Evolutionary conservation across 2,888 invertebrate genomes (phyloP).

Genomic region (Drosophila subsilvestris): DNA sequence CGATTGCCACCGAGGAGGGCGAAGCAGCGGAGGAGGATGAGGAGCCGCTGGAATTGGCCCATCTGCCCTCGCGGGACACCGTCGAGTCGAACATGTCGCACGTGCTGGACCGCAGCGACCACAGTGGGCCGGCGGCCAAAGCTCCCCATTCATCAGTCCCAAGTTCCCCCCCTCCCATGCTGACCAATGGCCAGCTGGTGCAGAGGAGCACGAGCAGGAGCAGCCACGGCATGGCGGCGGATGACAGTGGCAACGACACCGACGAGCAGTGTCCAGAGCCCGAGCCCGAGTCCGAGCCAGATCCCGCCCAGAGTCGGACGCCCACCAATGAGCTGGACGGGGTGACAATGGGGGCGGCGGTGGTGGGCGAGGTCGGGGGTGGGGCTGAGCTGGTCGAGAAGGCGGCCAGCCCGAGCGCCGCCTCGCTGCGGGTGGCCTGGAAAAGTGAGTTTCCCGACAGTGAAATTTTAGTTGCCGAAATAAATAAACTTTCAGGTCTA

Average conservation of each 20-base stretch:
- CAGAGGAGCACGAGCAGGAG: not conserved
- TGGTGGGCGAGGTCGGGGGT: slow-evolving; percentile 24
- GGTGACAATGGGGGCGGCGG: not conserved
- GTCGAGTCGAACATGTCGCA: slow-evolving; percentile 89
- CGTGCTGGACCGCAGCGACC: slow-evolving; percentile 81
- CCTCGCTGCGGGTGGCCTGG: slow-evolving; percentile 92
- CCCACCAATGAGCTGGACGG: slow-evolving; percentile 40
- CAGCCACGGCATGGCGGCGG: slow-evolving; percentile 46
- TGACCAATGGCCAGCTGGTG: slow-evolving; percentile 44
- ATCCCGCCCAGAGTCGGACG: slow-evolving; percentile 44
- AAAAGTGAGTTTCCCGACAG: slow-evolving; percentile 91
- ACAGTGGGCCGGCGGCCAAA: slow-evolving; percentile 53
- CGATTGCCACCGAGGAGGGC: slow-evolving; percentile 87
- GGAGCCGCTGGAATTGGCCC: slow-evolving; percentile 88
- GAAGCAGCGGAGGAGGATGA: slow-evolving; percentile 88
- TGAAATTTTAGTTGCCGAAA: slow-evolving; percentile 95
- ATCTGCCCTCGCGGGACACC: slow-evolving; percentile 91
- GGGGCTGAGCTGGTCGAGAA: slow-evolving; percentile 63
- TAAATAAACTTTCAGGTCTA: slow-evolving; percentile 95
- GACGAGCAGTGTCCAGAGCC: slow-evolving; percentile 67
- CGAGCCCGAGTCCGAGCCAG: slow-evolving; percentile 44
- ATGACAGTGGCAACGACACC: slow-evolving; percentile 74
- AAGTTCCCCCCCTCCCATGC: slow-evolving; percentile 18
- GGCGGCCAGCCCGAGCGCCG: slow-evolving; percentile 87
- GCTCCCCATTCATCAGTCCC: slow-evolving; percentile 42